A percentile compares a stretch with the other conserved stretches of the same genome.
These are phyloP conservation scores for Bungarus multicinctus DNA, from an alignment of 2,113 vertebrate genomes.

Conservation along the genomic window DNA sequence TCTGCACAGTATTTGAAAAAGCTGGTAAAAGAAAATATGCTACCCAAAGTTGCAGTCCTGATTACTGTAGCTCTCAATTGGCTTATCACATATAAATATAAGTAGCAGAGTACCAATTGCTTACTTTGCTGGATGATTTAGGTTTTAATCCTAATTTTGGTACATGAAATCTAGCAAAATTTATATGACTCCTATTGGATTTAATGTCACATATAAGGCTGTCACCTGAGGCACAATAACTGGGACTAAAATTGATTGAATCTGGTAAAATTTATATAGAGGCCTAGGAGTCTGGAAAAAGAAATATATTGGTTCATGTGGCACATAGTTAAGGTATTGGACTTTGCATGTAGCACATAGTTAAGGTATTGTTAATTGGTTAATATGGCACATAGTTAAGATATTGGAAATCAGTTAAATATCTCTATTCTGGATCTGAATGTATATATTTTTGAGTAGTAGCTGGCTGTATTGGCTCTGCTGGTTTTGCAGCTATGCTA, in stretches of 20 bases:
- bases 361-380: not conserved
- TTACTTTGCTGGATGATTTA: not conserved
- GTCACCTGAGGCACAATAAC: not conserved
- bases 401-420: not conserved
- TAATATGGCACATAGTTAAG: not conserved
- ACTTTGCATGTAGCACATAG: not conserved
- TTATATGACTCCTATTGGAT: not conserved
- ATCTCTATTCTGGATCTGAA: not conserved
- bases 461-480: not conserved
- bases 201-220: not conserved
- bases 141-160: not conserved
- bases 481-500: not conserved
- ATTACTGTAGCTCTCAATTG: not conserved
- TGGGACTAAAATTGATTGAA: not conserved
- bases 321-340: not conserved
- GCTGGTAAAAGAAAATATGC: slow-evolving; percentile 20
- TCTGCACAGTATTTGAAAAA: slow-evolving; percentile 36
- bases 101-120: not conserved
- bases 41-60: not conserved
- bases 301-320: not conserved
- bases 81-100: not conserved
- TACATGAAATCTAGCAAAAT: not conserved
- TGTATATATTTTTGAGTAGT: not conserved
- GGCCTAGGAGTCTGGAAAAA: not conserved
- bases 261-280: not conserved